Conservation (phyloP, 2,113 vertebrate species). For the Euleptes europaea region DNA sequence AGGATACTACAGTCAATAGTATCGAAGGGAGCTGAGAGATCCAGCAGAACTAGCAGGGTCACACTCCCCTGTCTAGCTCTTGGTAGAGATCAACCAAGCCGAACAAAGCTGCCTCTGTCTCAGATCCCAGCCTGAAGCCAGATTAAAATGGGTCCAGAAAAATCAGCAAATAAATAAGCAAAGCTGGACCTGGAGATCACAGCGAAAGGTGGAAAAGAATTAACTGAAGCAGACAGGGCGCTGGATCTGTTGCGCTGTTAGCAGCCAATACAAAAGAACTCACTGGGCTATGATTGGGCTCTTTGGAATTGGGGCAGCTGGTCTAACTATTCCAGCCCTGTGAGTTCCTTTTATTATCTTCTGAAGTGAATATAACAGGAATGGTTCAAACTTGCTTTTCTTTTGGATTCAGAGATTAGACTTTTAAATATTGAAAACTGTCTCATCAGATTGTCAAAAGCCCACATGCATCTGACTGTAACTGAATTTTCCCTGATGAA, state of each 20-base stretch:
- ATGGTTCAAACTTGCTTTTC: background rate
- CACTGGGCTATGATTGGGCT: background rate
- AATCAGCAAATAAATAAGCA: background rate
- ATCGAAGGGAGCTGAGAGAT: too few relatives aligned
- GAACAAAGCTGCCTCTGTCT: too few relatives aligned
- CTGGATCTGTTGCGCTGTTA: background rate
- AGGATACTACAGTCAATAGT: too few relatives aligned
- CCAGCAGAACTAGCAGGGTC: background rate
- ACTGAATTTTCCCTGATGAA: background rate
- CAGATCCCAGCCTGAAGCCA: too few relatives aligned
- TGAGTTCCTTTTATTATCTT: background rate
- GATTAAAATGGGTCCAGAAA: too few relatives aligned
- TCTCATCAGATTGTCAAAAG: background rate
- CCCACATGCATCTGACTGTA: background rate
- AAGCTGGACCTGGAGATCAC: background rate
- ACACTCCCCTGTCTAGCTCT: background rate
- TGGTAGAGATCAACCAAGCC: too few relatives aligned
- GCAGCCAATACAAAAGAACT: too few relatives aligned
- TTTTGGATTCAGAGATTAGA: background rate
- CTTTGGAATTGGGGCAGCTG: background rate
- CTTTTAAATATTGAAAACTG: background rate
- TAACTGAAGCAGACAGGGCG: background rate
- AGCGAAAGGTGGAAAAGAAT: background rate
- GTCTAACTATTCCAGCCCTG: background rate
- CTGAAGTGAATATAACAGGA: background rate